Conservation (phyloP, 2,888 invertebrate species). For the Matsumyia berberina region DNA sequence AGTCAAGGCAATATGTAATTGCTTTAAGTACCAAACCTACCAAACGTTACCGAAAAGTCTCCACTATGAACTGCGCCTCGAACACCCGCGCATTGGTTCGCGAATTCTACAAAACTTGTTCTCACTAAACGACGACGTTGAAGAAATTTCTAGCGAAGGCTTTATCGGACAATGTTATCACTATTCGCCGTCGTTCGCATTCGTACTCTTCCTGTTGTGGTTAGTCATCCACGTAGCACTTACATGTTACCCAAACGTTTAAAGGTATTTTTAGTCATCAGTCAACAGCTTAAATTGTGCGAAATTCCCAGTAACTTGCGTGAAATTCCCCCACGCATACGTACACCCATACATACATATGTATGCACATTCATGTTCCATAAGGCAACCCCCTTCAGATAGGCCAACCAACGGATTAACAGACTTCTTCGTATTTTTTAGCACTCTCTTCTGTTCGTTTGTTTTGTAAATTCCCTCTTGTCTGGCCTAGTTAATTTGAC, state of each 20-base stretch:
- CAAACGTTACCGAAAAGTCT: background rate
- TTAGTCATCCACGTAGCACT: background rate
- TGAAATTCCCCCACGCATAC: slow-evolving; percentile 8
- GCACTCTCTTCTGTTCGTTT: slow-evolving; percentile 2
- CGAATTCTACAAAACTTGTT: slow-evolving; percentile 3
- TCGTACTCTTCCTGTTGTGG: slow-evolving; percentile 1
- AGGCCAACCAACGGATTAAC: too few relatives aligned
- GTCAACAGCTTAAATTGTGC: background rate
- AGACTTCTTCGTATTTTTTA: background rate
- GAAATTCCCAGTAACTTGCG: slow-evolving; percentile 6
- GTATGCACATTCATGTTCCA: slow-evolving; percentile 1
- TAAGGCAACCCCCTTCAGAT: background rate
- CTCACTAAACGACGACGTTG: slow-evolving; percentile 4
- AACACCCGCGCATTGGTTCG: too few relatives aligned
- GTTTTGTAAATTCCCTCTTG: slow-evolving; percentile 26
- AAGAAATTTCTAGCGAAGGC: slow-evolving; percentile 10
- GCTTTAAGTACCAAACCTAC: too few relatives aligned
- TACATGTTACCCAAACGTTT: background rate
- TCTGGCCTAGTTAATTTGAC: slow-evolving; percentile 62
- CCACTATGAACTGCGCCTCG: background rate
- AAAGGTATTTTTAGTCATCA: background rate
- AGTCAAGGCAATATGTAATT: too few relatives aligned
- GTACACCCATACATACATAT: too few relatives aligned
- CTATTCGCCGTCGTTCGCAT: slow-evolving; percentile 22
- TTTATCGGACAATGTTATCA: slow-evolving; percentile 34